phyloP scores from a whole-genome alignment of 2,888 invertebrate genomes.

The Nymphalis urticae region DNA sequence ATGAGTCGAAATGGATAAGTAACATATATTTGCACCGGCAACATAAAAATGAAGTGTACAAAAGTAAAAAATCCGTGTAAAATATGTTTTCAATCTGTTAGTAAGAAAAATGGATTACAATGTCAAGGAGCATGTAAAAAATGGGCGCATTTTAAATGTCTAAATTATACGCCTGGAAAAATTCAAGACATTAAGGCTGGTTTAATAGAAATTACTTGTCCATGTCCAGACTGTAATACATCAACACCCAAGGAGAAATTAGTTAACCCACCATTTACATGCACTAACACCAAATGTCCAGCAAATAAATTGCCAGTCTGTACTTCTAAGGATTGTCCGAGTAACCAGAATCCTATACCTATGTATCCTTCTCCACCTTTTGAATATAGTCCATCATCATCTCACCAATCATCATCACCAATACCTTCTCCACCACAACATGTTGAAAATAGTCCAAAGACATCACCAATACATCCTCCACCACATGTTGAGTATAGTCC shows the following conservation, averaged over 20 bases:
- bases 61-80: slow-evolving; percentile 60
- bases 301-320: slow-evolving; percentile 40
- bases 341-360: slow-evolving; percentile 34
- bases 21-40: background rate
- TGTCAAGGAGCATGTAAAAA: slow-evolving; percentile 60
- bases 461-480: slow-evolving; percentile 1
- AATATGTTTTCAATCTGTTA: slow-evolving; percentile 53
- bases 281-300: slow-evolving; percentile 46
- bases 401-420: too few species aligned
- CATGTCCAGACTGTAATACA: slow-evolving; percentile 56
- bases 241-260: slow-evolving; percentile 41
- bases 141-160: slow-evolving; percentile 61
- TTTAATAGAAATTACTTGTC: slow-evolving; percentile 53
- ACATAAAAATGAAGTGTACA: slow-evolving; percentile 26
- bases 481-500: slow-evolving; percentile 2
- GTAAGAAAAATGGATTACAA: slow-evolving; percentile 54
- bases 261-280: slow-evolving; percentile 42
- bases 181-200: slow-evolving; percentile 58
- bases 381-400: slow-evolving; percentile 4
- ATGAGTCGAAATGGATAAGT: slow-evolving; percentile 8
- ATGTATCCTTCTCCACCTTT: slow-evolving; percentile 22
- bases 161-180: slow-evolving; percentile 56
- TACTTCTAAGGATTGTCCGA: slow-evolving; percentile 37
- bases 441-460: background rate
- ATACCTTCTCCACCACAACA: background rate